Evolutionary conservation across 2,797 vertebrate genomes (phyloP), one percentile per base, ranked within the genome.

Genomic region (Antrozous pallidus): DNA sequence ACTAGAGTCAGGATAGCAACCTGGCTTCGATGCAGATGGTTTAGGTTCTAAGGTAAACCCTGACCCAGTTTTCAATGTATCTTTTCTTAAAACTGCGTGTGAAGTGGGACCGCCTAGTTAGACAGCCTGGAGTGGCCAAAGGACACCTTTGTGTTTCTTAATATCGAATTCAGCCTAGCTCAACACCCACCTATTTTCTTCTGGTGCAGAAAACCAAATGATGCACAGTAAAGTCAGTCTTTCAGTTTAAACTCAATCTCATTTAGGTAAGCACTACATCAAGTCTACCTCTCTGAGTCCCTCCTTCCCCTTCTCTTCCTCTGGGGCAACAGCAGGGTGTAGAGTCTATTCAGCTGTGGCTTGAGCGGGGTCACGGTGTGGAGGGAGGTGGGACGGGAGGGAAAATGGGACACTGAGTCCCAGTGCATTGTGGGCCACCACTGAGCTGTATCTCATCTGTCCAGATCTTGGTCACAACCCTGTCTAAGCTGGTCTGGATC

Each of bases 341-440:
- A 12, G 36, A 47, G 11, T 67, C 42, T 26, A 0, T 5, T 3
- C 20, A 36, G 22, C 38, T 65, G 6, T 6, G 42, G 6, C 9
- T 67, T 11, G 0, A 11, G 1, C 56, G 18, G 38, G 5, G 4
- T 14, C 12, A 0, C 2, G 20, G 0, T 38, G 11, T 36, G 9
- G 6, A 38, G 2, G 24, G 31, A 47, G n/a, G 20, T 36, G 5
- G 14, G 56, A 26, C 1, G 1, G 4, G 56, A 28, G 26, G 11
- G 56, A 26, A 58, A 6, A 22, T 12, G 56, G 56, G 28, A 0
- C 13, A 0, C 2, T 0, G 6, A 9, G 13, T 18, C 6, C 18
- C 22, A 8, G 13, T 2, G 17, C 24, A 22, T 3, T 33, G 22
- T 5, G 10, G 33, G 54, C 7, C 28, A n/a, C 31, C 31, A 1